Base-by-base conservation (phyloP, 2,797 vertebrate species). In the Mus minutoides region DNA sequence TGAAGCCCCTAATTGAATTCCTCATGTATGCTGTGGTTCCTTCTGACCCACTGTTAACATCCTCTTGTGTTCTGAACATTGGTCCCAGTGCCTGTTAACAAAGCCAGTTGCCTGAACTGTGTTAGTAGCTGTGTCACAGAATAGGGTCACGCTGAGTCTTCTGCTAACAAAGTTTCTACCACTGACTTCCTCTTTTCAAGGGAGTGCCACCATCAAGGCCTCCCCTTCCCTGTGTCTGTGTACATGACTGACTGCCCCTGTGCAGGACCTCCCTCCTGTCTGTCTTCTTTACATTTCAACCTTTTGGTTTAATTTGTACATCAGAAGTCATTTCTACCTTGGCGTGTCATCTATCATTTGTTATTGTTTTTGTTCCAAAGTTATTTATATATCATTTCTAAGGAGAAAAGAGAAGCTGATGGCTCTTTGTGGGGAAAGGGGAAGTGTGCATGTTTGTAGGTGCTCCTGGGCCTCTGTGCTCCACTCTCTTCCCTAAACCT, bases 281-380 rank as follows among this genome's bases (percentile, higher is more conserved):
- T 77, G 64, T 29, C 60, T 14, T 34, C 78, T 88, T 82, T 69
- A 56, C 24, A 24, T 54, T 49, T 69, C 40, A 60, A 40, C 24
- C 0, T 80, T 92, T 71, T 22, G 29, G 60, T 82, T 84, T 43
- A 91, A 64, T 58, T 67, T 58, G 71, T 88, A 77, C 43, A 90
- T 58, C 52, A 94, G 83, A 69, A 94, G 84, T 88, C 37, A 87
- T 87, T 73, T 78, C 82, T 31, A 92, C 76, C 56, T n/a, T 88
- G 78, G 87, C 73, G 12, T 76, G 58, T 71, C 40, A 64, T 84
- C 85, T 8, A 10, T 67, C 76, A 43, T 86, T 96, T 88, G 80
- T 94, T 85, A 60, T 71, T 16, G 26, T 85, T 77, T 24, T 37
- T 90, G 79, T 67, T 91, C 26, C 9, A 62, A 88, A 60, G 88